These are phyloP conservation scores for Sycophila texana DNA, from an alignment of 2,888 invertebrate species.

Conservation along the genomic window DNA sequence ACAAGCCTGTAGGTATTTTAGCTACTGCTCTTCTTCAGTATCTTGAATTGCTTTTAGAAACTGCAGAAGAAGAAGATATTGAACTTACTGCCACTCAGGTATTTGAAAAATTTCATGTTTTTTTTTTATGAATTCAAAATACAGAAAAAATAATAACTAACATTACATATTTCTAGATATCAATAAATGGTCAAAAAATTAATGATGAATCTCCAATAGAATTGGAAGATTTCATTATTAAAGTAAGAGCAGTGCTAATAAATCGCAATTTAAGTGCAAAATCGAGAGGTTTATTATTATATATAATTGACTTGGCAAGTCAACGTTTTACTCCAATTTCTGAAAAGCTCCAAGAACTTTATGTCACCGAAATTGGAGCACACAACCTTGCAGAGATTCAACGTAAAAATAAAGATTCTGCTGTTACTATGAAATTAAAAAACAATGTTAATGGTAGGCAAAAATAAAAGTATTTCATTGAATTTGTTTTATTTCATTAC, in stretches of 20 bases:
- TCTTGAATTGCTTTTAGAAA: slow-evolving; percentile 73
- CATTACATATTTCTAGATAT: slow-evolving; percentile 67
- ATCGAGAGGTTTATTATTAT: slow-evolving; percentile 73
- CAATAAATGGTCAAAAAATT: slow-evolving; percentile 70
- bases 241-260: slow-evolving; percentile 69
- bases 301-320: slow-evolving; percentile 73
- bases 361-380: slow-evolving; percentile 24
- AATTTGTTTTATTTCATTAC: background rate
- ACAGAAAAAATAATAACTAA: background rate
- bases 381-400: slow-evolving; percentile 68
- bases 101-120: slow-evolving; percentile 9
- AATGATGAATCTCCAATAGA: slow-evolving; percentile 61
- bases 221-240: slow-evolving; percentile 69
- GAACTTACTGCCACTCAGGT: slow-evolving; percentile 75
- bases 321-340: slow-evolving; percentile 71
- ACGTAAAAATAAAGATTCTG: slow-evolving; percentile 31
- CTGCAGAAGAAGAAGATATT: slow-evolving; percentile 70
- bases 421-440: slow-evolving; percentile 28
- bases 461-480: slow-evolving; percentile 1
- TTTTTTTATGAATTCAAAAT: background rate
- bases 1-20: slow-evolving; percentile 62
- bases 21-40: slow-evolving; percentile 71
- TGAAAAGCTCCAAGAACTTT: slow-evolving; percentile 65
- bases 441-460: slow-evolving; percentile 39
- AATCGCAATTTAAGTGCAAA: slow-evolving; percentile 69